These are phyloP conservation scores for Clepsis dumicolana DNA, from an alignment of 2,888 invertebrate genomes.

Conservation along the genomic window DNA sequence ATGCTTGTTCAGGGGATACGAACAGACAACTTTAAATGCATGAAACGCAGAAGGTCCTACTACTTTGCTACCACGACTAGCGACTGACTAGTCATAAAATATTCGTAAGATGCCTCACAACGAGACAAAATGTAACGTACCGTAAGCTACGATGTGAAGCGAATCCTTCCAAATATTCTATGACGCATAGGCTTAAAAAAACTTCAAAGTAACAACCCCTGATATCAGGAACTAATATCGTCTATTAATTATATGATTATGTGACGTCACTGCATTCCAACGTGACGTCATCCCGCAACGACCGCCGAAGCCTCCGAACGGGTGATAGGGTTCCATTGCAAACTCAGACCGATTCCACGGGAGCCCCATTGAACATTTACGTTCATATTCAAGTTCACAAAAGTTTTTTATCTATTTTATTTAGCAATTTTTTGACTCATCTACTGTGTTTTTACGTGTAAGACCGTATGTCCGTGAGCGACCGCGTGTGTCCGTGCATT, in stretches of 20 bases:
- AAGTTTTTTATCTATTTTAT: too few species aligned
- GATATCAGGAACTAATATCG: conserved; percentile 28
- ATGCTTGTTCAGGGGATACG: too few species aligned
- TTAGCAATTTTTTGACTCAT: too few species aligned
- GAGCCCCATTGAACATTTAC: conserved; percentile 6
- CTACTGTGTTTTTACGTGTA: too few species aligned
- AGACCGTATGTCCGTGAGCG: too few species aligned
- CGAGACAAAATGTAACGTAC: neutral
- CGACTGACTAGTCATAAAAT: neutral
- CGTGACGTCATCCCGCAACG: conserved; percentile 56
- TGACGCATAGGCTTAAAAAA: neutral
- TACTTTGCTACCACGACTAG: too few species aligned
- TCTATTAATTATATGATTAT: conserved; percentile 50
- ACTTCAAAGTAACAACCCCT: conserved; percentile 23
- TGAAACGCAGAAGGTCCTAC: too few species aligned
- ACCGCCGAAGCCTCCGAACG: conserved; percentile 76
- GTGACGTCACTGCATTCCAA: conserved; percentile 70
- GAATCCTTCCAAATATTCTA: neutral
- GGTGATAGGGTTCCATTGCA: conserved; percentile 68
- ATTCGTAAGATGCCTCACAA: neutral
- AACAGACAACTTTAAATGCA: too few species aligned
- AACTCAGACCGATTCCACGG: conserved; percentile 15
- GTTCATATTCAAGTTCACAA: neutral
- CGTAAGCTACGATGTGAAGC: neutral
- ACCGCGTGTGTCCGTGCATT: too few species aligned